Evolutionary conservation across 2,113 vertebrate genomes (phyloP).

Genomic region (Notechis scutatus): DNA sequence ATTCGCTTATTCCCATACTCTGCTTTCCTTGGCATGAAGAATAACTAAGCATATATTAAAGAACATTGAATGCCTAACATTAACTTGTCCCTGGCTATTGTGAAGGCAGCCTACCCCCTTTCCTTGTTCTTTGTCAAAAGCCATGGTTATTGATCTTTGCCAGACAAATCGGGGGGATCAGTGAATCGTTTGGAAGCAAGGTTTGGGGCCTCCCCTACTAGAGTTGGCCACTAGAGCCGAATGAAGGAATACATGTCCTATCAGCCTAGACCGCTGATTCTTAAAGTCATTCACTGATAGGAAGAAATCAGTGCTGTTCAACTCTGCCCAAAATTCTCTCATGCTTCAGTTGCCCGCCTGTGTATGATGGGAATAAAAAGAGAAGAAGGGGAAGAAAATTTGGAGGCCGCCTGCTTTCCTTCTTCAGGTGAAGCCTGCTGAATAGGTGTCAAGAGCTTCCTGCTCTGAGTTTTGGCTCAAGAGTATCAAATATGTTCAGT

Average conservation of each 20-base stretch:
- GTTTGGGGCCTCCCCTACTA: neutral
- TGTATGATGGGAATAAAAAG: neutral
- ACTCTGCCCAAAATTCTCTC: neutral
- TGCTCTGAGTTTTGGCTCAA: neutral
- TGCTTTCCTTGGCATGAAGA: neutral
- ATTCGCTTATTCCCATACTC: neutral
- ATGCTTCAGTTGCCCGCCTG: neutral
- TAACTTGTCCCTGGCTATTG: neutral
- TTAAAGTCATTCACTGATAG: neutral
- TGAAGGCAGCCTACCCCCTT: neutral
- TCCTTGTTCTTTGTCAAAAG: neutral
- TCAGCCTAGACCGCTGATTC: neutral
- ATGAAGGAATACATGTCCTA: neutral
- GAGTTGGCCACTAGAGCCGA: neutral
- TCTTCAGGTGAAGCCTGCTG: neutral
- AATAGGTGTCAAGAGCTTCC: neutral
- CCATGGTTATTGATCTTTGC: neutral
- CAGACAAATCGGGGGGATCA: neutral
- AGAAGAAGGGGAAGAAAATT: neutral
- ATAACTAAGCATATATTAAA: neutral
- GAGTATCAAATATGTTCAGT: neutral
- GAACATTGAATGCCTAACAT: neutral
- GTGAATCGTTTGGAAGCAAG: neutral
- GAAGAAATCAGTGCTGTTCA: neutral
- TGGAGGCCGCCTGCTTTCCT: neutral